Evolutionary conservation across 2,888 invertebrate species (phyloP).

Genomic region (Piscicola geometra): DNA sequence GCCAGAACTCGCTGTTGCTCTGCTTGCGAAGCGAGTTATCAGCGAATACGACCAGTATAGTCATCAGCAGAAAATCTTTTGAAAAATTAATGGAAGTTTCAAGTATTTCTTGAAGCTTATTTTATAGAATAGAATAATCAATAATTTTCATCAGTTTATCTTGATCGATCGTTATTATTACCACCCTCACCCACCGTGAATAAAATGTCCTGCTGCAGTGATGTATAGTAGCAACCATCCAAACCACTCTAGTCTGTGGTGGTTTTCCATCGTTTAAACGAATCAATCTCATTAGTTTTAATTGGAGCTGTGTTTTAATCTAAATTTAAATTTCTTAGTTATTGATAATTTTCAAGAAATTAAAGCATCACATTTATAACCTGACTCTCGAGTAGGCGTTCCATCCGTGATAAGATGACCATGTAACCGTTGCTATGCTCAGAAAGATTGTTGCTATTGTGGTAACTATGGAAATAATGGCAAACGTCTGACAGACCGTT

Average conservation of each 20-base stretch:
- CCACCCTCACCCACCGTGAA: not conserved
- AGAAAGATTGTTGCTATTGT: conserved; percentile 42
- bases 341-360: too few relatives aligned
- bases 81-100: conserved; percentile 8
- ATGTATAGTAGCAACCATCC: conserved; percentile 7
- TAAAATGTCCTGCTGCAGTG: conserved; percentile 2
- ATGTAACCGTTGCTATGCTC: conserved; percentile 42
- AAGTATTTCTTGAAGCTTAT: not conserved
- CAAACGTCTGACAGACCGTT: conserved; percentile 40
- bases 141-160: too few relatives aligned
- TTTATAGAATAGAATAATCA: too few relatives aligned
- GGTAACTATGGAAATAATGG: conserved; percentile 43
- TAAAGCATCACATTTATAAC: too few relatives aligned
- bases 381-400: conserved; percentile 11
- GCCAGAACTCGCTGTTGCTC: conserved; percentile 45
- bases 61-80: conserved; percentile 45
- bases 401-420: conserved; percentile 42
- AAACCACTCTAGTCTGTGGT: not conserved
- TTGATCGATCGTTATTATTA: too few relatives aligned
- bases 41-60: conserved; percentile 44
- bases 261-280: too few relatives aligned
- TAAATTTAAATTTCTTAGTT: too few relatives aligned
- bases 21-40: conserved; percentile 45
- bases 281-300: too few relatives aligned
- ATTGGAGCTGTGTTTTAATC: too few relatives aligned